Evolutionary conservation across 1,140 invertebrate genomes (phyloP).

Genomic region (Gryon sp.): DNA sequence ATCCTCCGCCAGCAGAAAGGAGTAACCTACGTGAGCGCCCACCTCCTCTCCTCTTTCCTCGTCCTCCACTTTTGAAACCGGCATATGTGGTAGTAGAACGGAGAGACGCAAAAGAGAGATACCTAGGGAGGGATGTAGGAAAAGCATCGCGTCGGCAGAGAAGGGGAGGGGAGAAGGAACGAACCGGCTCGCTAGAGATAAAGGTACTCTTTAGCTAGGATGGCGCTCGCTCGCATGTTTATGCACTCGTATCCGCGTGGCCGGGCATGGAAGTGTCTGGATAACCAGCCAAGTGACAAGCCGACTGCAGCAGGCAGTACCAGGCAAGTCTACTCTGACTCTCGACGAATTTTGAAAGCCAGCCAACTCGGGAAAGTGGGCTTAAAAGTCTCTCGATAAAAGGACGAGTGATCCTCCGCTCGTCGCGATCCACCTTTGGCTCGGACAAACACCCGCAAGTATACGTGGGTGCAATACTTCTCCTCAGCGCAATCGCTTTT

Average conservation of each 20-base stretch:
- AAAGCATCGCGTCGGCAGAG: conserved; percentile 56
- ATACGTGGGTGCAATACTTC: conserved; percentile 29
- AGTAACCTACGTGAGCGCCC: conserved; percentile 77
- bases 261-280: conserved; percentile 78
- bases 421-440: conserved; percentile 59
- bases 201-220: conserved; percentile 79
- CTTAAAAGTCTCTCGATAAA: conserved; percentile 79
- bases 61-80: conserved; percentile 53
- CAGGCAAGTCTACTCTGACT: conserved; percentile 66
- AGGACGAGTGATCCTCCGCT: conserved; percentile 63
- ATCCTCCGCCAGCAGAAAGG: conserved; percentile 78
- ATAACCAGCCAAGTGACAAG: conserved; percentile 81
- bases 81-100: conserved; percentile 63
- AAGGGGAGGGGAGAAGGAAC: conserved; percentile 62
- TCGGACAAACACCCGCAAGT: conserved; percentile 55
- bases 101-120: conserved; percentile 63
- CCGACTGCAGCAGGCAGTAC: conserved; percentile 68
- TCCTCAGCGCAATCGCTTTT: conserved; percentile 22
- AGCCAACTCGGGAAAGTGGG: conserved; percentile 79
- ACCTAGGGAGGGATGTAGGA: conserved; percentile 60
- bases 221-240: conserved; percentile 78
- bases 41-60: conserved; percentile 60
- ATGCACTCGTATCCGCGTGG: conserved; percentile 79
- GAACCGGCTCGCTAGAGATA: conserved; percentile 77
- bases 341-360: conserved; percentile 78